Conservation (phyloP, 2,797 vertebrate species). For the Propithecus perrieri region DNA sequence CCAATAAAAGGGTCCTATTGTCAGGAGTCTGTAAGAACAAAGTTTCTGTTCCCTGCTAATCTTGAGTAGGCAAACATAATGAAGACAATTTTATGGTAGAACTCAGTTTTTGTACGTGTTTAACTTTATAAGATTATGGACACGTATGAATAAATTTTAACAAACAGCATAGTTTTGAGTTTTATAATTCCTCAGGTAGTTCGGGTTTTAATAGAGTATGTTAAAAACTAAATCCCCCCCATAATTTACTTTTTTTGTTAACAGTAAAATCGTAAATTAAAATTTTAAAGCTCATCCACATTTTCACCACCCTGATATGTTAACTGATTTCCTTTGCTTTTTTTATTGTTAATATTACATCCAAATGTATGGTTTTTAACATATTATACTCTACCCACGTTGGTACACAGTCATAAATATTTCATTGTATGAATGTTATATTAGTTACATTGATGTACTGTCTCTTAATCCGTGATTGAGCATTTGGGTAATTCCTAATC, state of each 20-base stretch:
- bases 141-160: constrained; percentile 27
- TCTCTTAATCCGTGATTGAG: neutral
- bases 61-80: neutral
- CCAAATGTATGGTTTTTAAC: neutral
- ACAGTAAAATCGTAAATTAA: constrained; percentile 6
- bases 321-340: neutral
- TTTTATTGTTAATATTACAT: neutral
- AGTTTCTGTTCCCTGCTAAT: constrained; percentile 23
- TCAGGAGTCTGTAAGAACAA: neutral
- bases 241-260: constrained; percentile 23
- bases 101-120: neutral
- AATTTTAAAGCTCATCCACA: neutral
- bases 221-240: neutral
- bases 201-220: neutral
- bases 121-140: neutral
- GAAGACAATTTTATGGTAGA: neutral
- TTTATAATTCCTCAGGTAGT: neutral
- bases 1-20: constrained; percentile 28
- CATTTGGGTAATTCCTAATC: constrained; percentile 24
- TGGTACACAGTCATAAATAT: constrained; percentile 11
- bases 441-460: neutral
- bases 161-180: neutral
- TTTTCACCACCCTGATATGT: neutral
- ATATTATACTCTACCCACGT: neutral
- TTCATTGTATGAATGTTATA: neutral